Base-by-base conservation (phyloP, 2,888 invertebrate species). In the Apotomis capreana region DNA sequence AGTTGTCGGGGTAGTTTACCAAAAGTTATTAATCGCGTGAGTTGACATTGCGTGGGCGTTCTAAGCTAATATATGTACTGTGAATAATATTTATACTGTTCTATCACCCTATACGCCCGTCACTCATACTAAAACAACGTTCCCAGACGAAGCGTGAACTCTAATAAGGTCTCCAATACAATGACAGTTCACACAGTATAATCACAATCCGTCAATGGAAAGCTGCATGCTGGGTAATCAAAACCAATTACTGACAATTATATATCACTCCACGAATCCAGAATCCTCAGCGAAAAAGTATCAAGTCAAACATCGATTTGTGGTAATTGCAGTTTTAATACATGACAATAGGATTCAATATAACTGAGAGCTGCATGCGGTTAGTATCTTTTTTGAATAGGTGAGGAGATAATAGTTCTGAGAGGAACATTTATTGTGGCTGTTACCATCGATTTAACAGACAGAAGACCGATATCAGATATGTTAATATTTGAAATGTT, bases 211-310 rank as follows among this genome's bases (percentile, higher is more conserved):
- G 12, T 54, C 64, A 70, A 60, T 60, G 49, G 60, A 70, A 70
- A 70, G 65, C 60, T 49, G 44, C 59, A 64, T 58, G 12, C 64
- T 44, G 12, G 36, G 59, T 64, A 65, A 70, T 70, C 65, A 65
- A 55, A 65, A 65, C 37, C 65, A 70, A 70, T 70, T 70, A 65
- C 54, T 70, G 70, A 46, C 65, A 70, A 65, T 70, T 70, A 65
- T 65, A 5, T 52, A 64, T 26, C 65, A 44, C 55, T 64, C 63
- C 37, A 64, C 64, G 40, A 44, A 64, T 55, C 59, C 9, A 8
- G 9, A 44, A 55, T 1, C 15, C 26, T 26, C 10, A 4, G 44
- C 26, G 10, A 13, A 64, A 64, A 15, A 8, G n/a, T 4, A 36
- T 62, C 8, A 52, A 62, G 13, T 52, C 10, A 13, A 37, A 51